These are phyloP conservation scores for Caenorhabditis remanei DNA, from an alignment of 1,140 invertebrate species.

Conservation along the genomic window DNA sequence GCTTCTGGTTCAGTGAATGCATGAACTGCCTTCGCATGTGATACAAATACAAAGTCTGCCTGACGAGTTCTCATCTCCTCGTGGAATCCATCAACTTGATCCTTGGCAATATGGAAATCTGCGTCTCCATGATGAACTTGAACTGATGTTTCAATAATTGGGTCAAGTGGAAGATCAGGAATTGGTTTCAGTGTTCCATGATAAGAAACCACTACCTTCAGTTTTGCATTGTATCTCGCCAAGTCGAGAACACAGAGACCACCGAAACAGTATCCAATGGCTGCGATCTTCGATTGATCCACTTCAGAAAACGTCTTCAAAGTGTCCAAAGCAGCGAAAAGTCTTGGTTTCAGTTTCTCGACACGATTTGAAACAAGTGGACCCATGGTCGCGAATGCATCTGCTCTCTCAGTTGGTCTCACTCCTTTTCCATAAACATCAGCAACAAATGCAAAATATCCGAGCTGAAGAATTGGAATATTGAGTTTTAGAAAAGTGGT, in stretches of 20 bases:
- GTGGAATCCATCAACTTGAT: slow-evolving; percentile 66
- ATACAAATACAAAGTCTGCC: slow-evolving; percentile 71
- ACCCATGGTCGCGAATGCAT: slow-evolving; percentile 66
- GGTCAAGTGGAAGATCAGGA: slow-evolving; percentile 59
- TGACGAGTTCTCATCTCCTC: slow-evolving; percentile 70
- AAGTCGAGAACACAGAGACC: slow-evolving; percentile 74
- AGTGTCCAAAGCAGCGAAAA: slow-evolving; percentile 66
- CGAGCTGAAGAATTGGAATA: slow-evolving; percentile 67
- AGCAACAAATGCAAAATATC: slow-evolving; percentile 71
- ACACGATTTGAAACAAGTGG: slow-evolving; percentile 66
- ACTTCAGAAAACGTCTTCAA: slow-evolving; percentile 67
- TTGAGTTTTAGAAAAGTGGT: background rate
- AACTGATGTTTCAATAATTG: slow-evolving; percentile 60
- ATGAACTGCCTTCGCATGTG: slow-evolving; percentile 70
- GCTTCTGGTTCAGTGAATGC: slow-evolving; percentile 69
- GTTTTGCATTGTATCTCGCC: slow-evolving; percentile 67
- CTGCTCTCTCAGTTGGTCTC: slow-evolving; percentile 62
- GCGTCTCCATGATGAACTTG: slow-evolving; percentile 73
- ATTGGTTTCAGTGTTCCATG: slow-evolving; percentile 72
- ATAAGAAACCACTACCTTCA: slow-evolving; percentile 73
- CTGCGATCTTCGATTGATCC: slow-evolving; percentile 69
- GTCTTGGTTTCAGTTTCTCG: slow-evolving; percentile 55
- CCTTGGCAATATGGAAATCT: slow-evolving; percentile 67
- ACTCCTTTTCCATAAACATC: slow-evolving; percentile 75
- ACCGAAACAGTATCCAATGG: slow-evolving; percentile 75